Percentiles rank a stretch among this genome's conserved stretches.
phyloP scores from a whole-genome alignment of 1,140 invertebrate species.

The Heliconius hewitsoni region DNA sequence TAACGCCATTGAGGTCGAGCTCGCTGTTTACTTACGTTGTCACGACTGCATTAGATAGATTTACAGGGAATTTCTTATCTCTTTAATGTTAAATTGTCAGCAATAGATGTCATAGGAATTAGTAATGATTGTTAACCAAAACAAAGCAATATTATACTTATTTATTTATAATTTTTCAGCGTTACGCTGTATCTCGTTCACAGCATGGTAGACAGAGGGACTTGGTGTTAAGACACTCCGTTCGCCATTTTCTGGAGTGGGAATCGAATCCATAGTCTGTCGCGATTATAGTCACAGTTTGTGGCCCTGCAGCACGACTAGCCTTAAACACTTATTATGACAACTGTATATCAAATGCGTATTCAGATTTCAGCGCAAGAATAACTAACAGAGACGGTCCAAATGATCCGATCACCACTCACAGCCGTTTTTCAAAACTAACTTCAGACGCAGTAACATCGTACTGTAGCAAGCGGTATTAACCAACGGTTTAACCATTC shows the following conservation, averaged over 20 bases:
- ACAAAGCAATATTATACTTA: background rate
- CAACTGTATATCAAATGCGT: background rate
- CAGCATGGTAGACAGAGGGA: no score
- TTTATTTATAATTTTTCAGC: no score
- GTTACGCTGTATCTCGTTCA: no score
- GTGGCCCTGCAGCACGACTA: no score
- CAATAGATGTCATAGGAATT: background rate
- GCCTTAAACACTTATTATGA: background rate
- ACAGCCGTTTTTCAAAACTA: constrained; percentile 51
- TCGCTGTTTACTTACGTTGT: constrained; percentile 43
- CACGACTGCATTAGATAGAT: constrained; percentile 29
- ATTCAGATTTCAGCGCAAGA: constrained; percentile 15
- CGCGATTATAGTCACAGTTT: no score
- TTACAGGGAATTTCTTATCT: constrained; percentile 20
- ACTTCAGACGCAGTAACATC: background rate
- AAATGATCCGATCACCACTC: constrained; percentile 46
- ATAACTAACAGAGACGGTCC: constrained; percentile 2
- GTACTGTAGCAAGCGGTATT: constrained; percentile 47
- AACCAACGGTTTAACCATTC: constrained; percentile 60
- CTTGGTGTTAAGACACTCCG: no score
- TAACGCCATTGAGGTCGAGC: constrained; percentile 46
- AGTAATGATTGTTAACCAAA: background rate
- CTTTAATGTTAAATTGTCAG: background rate
- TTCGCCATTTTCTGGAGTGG: no score
- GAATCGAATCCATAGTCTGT: no score